Base-by-base conservation (phyloP, 2,888 invertebrate species). In the Drosophila paramelanica region DNA sequence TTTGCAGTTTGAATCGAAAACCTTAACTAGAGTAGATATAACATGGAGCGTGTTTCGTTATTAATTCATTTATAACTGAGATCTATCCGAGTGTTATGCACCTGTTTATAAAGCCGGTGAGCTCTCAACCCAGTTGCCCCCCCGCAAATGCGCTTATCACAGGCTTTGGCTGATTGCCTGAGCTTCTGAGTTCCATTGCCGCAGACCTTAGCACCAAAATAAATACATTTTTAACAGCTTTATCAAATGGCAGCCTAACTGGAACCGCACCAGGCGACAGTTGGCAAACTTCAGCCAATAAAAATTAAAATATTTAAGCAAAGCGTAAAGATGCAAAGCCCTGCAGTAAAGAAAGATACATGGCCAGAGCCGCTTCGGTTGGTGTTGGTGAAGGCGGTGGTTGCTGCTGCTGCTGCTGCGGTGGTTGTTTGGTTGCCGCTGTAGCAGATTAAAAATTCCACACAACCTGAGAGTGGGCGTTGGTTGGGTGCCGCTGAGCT, bases 251-350 rank as follows among this genome's bases (percentile, higher is more conserved):
- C 66, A 65, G 59, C 59, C 79, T 67, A 73, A 68, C 61, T 57
- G 59, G 46, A 11, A 55, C 56, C 50, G 55, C 46, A 56, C 72
- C 72, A 49, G 67, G 69, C 73, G 84, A 77, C 82, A 77, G 72
- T 85, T 80, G 61, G 75, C 50, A 70, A 85, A 88, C 83, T 85
- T 83, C 58, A 61, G 83, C 86, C 85, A 88, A 85, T 85, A 85
- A 85, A 85, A 88, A 85, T 85, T 88, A 88, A 85, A 83, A 85
- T 88, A 85, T 86, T 85, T 85, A 87, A 87, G 83, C 79, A 83
- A 81, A 84, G 81, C 84, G 87, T 74, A 84, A 83, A 79, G 83
- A 83, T 84, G 87, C 83, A 87, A 83, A 83, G 87, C 83, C 79
- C 67, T 69, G 87, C 83, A 82, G 82, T 85, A 85, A 82, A 82